Base-by-base conservation (phyloP, 1,140 invertebrate species). In the Drosophila albomicans region DNA sequence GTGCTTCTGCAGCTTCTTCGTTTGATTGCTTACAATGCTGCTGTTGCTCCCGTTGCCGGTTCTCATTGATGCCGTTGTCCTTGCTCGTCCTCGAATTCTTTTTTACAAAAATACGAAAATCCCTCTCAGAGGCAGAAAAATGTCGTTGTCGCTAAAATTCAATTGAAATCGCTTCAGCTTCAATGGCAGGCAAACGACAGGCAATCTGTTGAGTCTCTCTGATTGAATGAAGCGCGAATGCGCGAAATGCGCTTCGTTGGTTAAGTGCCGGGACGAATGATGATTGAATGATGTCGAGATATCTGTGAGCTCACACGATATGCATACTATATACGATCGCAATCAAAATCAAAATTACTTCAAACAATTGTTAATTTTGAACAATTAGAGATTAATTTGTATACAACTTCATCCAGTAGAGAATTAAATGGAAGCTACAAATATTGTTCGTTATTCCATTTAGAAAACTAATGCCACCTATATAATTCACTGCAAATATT, bases 151-250 rank as follows among this genome's bases (percentile, higher is more conserved):
- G 85, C 81, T 81, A 79, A 89, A 89, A 89, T 89, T 90, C 78
- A 89, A 89, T 89, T 89, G 85, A 75, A 89, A 89, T 85, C 80
- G 78, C 85, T 89, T 81, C 81, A 79, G 81, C 81, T 88, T 78
- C 84, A 87, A 84, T 80, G 78, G 78, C 85, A 89, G 86, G 63
- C 81, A 76, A 85, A 67, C 86, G 85, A 89, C 81, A 89, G 85
- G 85, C 85, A 89, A 89, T 89, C 85, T 89, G 85, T 89, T 85
- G 81, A 89, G 79, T 89, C 75, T 63, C 54, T 73, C 66, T 81
- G 85, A 89, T 81, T 89, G 85, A 88, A 88, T 85, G 62, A 77
- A 75, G 51, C 73, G 68, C 64, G 72, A 85, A 81, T 85, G 74
- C 78, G 71, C 75, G 85, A 79, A 79, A 80, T 78, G 70, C 63